Evolutionary conservation across 2,797 vertebrate genomes (phyloP), one percentile per base, ranked within the genome.

Genomic region (Macroramphosus scolopax): DNA sequence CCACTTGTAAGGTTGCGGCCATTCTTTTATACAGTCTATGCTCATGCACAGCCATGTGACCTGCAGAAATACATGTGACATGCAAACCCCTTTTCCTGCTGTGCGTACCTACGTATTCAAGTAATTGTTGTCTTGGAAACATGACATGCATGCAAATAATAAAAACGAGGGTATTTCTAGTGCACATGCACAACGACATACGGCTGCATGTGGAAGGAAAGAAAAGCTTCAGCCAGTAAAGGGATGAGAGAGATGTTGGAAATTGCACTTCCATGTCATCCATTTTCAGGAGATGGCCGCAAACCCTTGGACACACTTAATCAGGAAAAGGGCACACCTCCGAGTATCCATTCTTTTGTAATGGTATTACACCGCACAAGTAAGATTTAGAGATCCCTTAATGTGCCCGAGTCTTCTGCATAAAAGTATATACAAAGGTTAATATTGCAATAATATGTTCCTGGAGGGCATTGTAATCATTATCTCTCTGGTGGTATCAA

Each of bases 341-440:
- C 82, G 72, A 87, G 85, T 89, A 87, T 80, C 85, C 88, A 86
- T 91, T 89, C 84, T 85, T 88, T 88, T 86, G 84, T 90, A 91
- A 89, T 88, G 86, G 85, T 87, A 90, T 91, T 91, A 89, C 65
- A 78, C 70, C 51, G 64, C 81, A 84, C 82, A 87, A 90, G 89
- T 88, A 90, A 91, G 91, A 92, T 92, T 92, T 92, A 92, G 86
- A 90, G 88, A 88, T 89, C 89, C 85, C 87, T 91, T 91, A 91
- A 92, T 91, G 90, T 89, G 88, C 86, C 85, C 74, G 78, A 89
- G 86, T 90, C 89, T 89, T 91, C 88, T 89, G 87, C 89, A 91
- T 92, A 92, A 91, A 92, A 92, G 91, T 91, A 92, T 92, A 92
- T 92, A 92, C 90, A 92, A 92, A 92, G 91, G 91, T 92, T 91